Conservation (phyloP, 2,888 invertebrate genomes). For the Tinea semifulvella region DNA sequence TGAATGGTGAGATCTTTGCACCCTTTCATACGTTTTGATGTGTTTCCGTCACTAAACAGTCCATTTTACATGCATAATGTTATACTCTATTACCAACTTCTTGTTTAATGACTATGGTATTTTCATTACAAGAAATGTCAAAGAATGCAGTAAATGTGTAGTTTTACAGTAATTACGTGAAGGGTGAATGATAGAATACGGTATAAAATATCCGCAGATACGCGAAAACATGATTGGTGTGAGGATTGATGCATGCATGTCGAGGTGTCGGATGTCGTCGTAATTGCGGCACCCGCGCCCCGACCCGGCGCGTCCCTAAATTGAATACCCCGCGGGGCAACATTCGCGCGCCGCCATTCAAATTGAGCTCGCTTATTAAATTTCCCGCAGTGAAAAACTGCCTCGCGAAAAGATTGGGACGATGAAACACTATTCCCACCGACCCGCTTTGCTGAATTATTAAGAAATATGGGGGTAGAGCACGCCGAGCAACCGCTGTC, state of each 20-base stretch:
- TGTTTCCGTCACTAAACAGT: not conserved
- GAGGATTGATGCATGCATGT: conserved; percentile 10
- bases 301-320: conserved; percentile 8
- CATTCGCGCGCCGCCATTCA: conserved; percentile 17
- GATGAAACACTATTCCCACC: conserved; percentile 15
- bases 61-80: not conserved
- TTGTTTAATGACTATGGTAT: not conserved
- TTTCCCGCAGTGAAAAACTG: conserved; percentile 20
- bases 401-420: conserved; percentile 9
- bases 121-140: not conserved
- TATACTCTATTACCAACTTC: too few species aligned
- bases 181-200: not conserved
- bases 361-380: conserved; percentile 22
- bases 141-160: not conserved
- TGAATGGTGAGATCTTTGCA: conserved; percentile 24
- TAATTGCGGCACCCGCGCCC: not conserved
- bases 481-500: conserved; percentile 2
- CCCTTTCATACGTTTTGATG: not conserved
- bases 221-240: conserved; percentile 6
- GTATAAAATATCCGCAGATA: conserved; percentile 7
- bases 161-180: not conserved
- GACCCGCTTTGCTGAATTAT: conserved; percentile 10
- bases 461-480: conserved; percentile 13
- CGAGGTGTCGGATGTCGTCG: conserved; percentile 18
- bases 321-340: conserved; percentile 16